Evolutionary conservation across 2,113 vertebrate species (phyloP), one percentile per base, ranked within the genome.

Genomic region (Fulica atra): DNA sequence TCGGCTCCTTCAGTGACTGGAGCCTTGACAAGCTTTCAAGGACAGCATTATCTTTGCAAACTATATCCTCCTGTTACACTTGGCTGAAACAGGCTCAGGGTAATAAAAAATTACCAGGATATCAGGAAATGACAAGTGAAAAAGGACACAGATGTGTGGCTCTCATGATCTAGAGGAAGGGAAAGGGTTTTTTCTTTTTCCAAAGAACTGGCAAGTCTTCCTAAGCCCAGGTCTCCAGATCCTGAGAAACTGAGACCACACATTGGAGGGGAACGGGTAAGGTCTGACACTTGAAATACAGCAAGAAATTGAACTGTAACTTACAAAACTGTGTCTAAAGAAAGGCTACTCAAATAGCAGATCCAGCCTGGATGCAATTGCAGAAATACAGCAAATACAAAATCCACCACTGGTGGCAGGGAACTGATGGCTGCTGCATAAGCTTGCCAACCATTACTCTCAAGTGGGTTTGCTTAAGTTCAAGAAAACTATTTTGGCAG

Each of bases 401-500:
- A 85, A 64, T 2, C 2, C 36, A 82, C 3, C 21, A 23, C 48
- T 20, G 23, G 53, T 48, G 28, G 66, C 48, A 86, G 50, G 86
- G 50, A 86, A 70, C 25, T 65, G 40, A 69, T 91, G 80, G 59
- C 50, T 56, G 91, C 36, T 70, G n/a, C 4, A 44, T 13, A 80
- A 77, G 18, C 25, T 65, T 66, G 36, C 36, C 89, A 86, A 84
- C 73, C 2, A 11, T 17, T 72, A 26, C 44, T 19, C n/a, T 28
- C 66, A 57, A 24, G 68, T 21, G 84, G 50, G 65, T 74, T 91
- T 44, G 24, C 76, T 86, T 33, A 89, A 93, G 36, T 73, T 69
- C 12, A 83, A 61, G 84, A 70, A 77, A 81, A 64, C n/a, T 91
- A 85, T 88, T 92, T 86, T 91, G 73, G 82, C 83, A 93, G 57